Base-by-base conservation (phyloP, 2,888 invertebrate genomes). In the Cheilosia urbana region DNA sequence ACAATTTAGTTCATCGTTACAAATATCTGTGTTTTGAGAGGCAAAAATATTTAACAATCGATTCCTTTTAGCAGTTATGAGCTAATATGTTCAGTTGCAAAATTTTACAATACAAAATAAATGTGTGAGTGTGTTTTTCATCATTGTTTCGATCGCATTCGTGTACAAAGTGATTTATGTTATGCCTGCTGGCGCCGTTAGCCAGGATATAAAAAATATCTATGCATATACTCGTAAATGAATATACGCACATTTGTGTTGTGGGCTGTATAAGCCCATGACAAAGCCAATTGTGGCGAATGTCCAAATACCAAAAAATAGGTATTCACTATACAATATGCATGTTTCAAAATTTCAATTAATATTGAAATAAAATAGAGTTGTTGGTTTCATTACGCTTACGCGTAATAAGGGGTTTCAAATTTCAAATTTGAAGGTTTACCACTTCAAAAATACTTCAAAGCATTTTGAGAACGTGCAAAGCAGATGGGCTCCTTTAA, bases 261-360 rank as follows among this genome's bases (percentile, higher is more conserved):
- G 7, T 2, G 17, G 47, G 17, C 47, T 47, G 17, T n/a, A 2
- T 30, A 30, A 27, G 51, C 15, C 62, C 17, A 30, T 7, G 73
- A 83, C 78, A 85, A 72, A 85, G 81, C 85, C 85, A 85, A 68
- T 55, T 66, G 24, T 77, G 72, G 81, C 85, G 76, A 72, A 77
- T 85, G 85, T 71, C 62, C 13, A 11, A 3, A 34, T 15, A 15
- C 42, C 40, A 13, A 37, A 7, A 7, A 37, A 13, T 1, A 21
- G 17, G 19, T 19, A 27, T n/a, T n/a, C n/a, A n/a, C n/a, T n/a
- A n/a, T n/a, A n/a, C n/a, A n/a, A n/a, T n/a, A n/a, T 53, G 45
- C 27, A 30, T n/a, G n/a, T 40, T 49, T 24, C n/a, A 58, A 19
- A 77, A 76, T 49, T 19, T 37, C 37, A 47, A 47, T 13, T 37